Evolutionary conservation across 2,113 vertebrate genomes (phyloP).

Genomic region (Platichthys stellatus): DNA sequence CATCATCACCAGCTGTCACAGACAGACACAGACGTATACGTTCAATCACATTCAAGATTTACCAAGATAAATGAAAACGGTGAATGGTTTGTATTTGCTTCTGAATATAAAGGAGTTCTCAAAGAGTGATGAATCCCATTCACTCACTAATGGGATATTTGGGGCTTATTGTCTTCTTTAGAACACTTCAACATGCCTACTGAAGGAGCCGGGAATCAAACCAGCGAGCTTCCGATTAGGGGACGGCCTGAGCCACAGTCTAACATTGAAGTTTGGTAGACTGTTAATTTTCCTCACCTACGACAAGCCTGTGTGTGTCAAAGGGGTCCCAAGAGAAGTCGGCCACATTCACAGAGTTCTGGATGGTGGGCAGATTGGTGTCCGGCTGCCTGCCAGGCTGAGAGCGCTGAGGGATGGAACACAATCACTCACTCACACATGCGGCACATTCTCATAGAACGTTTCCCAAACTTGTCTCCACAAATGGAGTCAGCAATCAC

Average conservation of each 20-base stretch:
- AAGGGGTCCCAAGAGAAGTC: conserved; percentile 96
- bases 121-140: too few relatives aligned
- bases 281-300: conserved; percentile 81
- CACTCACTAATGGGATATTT: too few relatives aligned
- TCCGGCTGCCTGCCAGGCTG: conserved; percentile 89
- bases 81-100: too few relatives aligned
- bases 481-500: background rate
- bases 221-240: too few relatives aligned
- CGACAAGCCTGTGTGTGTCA: conserved; percentile 83
- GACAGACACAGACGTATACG: conserved; percentile 4
- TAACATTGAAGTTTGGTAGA: too few relatives aligned
- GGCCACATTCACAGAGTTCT: conserved; percentile 86
- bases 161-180: too few relatives aligned
- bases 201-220: too few relatives aligned
- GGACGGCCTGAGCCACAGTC: too few relatives aligned
- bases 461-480: background rate
- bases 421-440: background rate
- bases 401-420: conserved; percentile 81
- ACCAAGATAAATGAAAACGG: background rate
- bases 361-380: conserved; percentile 86
- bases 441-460: background rate
- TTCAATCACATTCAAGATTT: background rate
- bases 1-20: conserved; percentile 89
- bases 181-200: too few relatives aligned
- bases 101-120: too few relatives aligned